These are phyloP conservation scores for Megalops atlanticus DNA, from an alignment of 2,113 vertebrate genomes.

Conservation along the genomic window DNA sequence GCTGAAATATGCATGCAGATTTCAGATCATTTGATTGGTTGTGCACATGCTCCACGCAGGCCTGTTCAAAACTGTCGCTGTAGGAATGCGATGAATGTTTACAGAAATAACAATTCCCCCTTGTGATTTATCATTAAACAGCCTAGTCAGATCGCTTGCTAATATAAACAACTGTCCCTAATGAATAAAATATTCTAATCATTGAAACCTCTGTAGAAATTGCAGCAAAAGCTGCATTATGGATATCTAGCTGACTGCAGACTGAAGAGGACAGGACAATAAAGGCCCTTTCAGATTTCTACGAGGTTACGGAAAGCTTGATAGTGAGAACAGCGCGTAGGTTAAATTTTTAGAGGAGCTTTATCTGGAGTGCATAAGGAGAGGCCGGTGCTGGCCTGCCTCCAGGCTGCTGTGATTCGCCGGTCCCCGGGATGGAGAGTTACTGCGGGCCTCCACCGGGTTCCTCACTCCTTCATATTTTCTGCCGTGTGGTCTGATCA, in stretches of 20 bases:
- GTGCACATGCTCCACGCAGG: slow-evolving; percentile 12
- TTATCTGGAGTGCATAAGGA: slow-evolving; percentile 55
- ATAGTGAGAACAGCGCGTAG: slow-evolving; percentile 50
- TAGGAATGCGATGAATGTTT: not conserved
- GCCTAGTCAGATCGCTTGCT: slow-evolving; percentile 1
- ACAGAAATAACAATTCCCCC: not conserved
- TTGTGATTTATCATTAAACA: slow-evolving; percentile 4
- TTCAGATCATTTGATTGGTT: slow-evolving; percentile 29
- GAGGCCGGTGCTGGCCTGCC: slow-evolving; percentile 47
- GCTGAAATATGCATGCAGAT: slow-evolving; percentile 46
- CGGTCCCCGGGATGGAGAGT: slow-evolving; percentile 76
- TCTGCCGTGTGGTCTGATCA: slow-evolving; percentile 90
- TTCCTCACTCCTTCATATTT: slow-evolving; percentile 90
- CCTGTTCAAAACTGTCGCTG: not conserved
- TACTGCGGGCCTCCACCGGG: slow-evolving; percentile 80
- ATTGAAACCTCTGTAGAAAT: not conserved
- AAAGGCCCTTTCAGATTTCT: slow-evolving; percentile 31
- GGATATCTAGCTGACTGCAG: slow-evolving; percentile 25
- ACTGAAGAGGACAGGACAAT: slow-evolving; percentile 37
- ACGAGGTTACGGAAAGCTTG: slow-evolving; percentile 33
- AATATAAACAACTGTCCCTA: slow-evolving; percentile 11
- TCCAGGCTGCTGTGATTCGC: slow-evolving; percentile 41
- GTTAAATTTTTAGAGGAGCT: slow-evolving; percentile 50
- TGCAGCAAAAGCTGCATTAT: slow-evolving; percentile 17
- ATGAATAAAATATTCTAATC: slow-evolving; percentile 28